Conservation (phyloP, 2,888 invertebrate species). For the Aporophyla nigra region DNA sequence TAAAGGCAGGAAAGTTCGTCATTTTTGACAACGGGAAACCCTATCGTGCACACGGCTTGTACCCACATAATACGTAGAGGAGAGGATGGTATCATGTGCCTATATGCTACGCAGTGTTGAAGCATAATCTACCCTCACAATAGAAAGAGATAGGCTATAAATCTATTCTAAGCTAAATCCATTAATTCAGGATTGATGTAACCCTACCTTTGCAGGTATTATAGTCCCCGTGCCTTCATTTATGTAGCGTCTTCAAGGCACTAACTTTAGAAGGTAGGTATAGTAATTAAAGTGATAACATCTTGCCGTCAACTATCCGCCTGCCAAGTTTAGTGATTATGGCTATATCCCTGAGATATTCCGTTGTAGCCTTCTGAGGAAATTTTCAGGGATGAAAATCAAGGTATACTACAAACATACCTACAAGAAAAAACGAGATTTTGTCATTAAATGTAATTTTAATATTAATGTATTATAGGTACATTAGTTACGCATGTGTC, state of each 20-base stretch:
- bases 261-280: conserved; percentile 45
- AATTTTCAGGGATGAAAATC: conserved; percentile 13
- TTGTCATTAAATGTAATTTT: too few species aligned
- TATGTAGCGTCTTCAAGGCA: conserved; percentile 35
- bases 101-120: not conserved
- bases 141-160: conserved; percentile 41
- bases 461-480: too few species aligned
- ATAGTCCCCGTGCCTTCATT: conserved; percentile 31
- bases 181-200: conserved; percentile 43
- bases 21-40: too few species aligned
- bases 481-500: too few species aligned
- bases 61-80: not conserved
- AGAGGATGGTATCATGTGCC: not conserved
- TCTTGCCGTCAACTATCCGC: conserved; percentile 52
- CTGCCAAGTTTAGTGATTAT: conserved; percentile 56
- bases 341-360: conserved; percentile 37
- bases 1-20: too few species aligned
- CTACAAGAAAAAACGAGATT: too few species aligned
- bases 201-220: conserved; percentile 43
- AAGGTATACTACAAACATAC: not conserved
- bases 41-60: too few species aligned
- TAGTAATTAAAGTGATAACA: conserved; percentile 58
- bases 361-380: conserved; percentile 20
- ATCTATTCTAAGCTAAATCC: conserved; percentile 45
- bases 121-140: conserved; percentile 27